A percentile compares a stretch with the other conserved stretches of the same genome.
Conservation (phyloP, 2,797 vertebrate species). For the Microtus agrestis region DNA sequence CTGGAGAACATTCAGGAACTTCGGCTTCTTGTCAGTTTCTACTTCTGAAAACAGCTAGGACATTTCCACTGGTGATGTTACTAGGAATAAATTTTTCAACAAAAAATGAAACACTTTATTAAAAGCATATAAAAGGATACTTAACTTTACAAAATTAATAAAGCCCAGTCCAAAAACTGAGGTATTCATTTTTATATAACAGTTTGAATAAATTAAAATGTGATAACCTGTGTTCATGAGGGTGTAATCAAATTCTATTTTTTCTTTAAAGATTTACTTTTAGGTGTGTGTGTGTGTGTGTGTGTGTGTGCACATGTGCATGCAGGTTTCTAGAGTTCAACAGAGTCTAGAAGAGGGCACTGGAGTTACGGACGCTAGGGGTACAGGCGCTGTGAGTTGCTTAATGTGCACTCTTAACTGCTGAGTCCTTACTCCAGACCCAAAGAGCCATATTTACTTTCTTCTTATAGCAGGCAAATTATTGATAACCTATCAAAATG, state of each 20-base stretch:
- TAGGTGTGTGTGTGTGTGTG: neutral
- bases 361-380: neutral
- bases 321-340: neutral
- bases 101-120: neutral
- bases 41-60: neutral
- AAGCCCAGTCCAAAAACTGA: constrained; percentile 54
- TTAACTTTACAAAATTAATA: constrained; percentile 38
- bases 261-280: neutral
- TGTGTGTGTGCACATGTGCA: too few relatives aligned
- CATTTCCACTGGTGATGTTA: constrained; percentile 8
- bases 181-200: constrained; percentile 23
- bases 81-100: neutral
- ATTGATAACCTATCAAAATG: constrained; percentile 13
- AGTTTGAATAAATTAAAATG: constrained; percentile 29
- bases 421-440: neutral
- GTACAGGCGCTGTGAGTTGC: too few relatives aligned
- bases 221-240: neutral
- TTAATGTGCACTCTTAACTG: neutral
- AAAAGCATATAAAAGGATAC: neutral
- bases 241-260: neutral
- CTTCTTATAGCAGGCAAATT: neutral
- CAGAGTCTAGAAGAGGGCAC: neutral
- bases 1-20: constrained; percentile 10
- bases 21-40: neutral
- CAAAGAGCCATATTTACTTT: neutral